Base-by-base conservation (phyloP, 2,888 invertebrate genomes). In the Cinara cedri region DNA sequence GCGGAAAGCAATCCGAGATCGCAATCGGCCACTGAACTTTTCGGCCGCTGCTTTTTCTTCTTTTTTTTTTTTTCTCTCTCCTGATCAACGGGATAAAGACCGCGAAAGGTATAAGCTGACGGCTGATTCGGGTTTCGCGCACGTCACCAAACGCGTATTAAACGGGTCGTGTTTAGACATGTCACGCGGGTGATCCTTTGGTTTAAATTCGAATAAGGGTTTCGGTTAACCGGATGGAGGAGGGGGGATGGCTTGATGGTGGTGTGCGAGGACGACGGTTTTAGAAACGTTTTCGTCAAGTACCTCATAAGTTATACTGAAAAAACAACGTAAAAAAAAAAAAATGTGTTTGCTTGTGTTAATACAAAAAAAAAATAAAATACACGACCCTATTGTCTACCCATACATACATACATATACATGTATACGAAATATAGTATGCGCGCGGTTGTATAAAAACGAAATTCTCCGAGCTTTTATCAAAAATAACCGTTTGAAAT, bases 81-180 rank as follows among this genome's bases (percentile, higher is more conserved):
- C 34, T 63, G 51, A 78, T 76, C 46, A 46, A 70, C 19, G 78
- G 60, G 76, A 66, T 66, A 78, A 51, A 68, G 57, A 55, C 44
- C 42, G n/a, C 16, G 68, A 70, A 68, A 78, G 60, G 78, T 65
- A 60, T 70, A 68, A 78, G 68, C 78, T 68, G 60, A 68, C 60
- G 57, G 34, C 60, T 60, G 70, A 60, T 76, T 76, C 46, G 57
- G 76, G 76, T 78, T 57, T 78, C 46, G 49, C 24, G 60, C 68
- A 60, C 78, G 78, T 78, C 78, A 62, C 66, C 78, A 57, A 70
- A 78, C 34, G 44, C 68, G 57, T 70, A 74, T 74, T 74, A 78
- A 70, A 78, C 60, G 78, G 66, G 66, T 60, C 46, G 46, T 68
- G 74, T 68, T 78, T 57, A 49, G 68, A 68, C 70, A 44, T 60